A percentile compares a stretch with the other conserved stretches of the same genome.
Conservation (phyloP, 1,140 invertebrate species). For the Drosophila albomicans region DNA sequence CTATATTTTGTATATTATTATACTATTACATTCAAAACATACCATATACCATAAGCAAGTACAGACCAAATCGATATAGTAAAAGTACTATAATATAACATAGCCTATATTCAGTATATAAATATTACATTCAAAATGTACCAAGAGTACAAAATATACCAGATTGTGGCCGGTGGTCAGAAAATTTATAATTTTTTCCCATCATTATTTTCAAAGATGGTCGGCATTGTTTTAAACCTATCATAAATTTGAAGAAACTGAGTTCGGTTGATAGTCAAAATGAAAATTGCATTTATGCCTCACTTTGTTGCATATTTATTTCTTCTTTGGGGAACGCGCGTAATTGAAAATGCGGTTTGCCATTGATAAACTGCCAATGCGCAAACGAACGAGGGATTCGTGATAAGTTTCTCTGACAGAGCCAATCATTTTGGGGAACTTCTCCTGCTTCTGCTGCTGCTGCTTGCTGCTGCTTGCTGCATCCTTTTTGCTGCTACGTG, state of each 20-base stretch:
- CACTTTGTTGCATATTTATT: slow-evolving; percentile 31
- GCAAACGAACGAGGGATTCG: slow-evolving; percentile 59
- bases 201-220: neutral
- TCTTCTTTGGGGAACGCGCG: slow-evolving; percentile 26
- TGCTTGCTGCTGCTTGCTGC: slow-evolving; percentile 5
- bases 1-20: no score
- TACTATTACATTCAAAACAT: no score
- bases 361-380: slow-evolving; percentile 62
- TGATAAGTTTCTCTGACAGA: slow-evolving; percentile 78
- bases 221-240: neutral
- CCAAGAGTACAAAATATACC: no score
- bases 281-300: slow-evolving; percentile 9
- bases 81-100: no score
- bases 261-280: slow-evolving; percentile 17
- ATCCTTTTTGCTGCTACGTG: slow-evolving; percentile 54
- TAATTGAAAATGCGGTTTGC: slow-evolving; percentile 70
- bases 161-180: no score
- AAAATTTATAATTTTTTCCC: no score
- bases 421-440: slow-evolving; percentile 70
- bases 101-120: no score
- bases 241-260: neutral
- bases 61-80: no score
- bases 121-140: no score
- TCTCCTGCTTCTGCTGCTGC: neutral
- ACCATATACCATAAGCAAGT: no score